phyloP scores from a whole-genome alignment of 2,888 invertebrate genomes.

The Latrodectus hesperus region DNA sequence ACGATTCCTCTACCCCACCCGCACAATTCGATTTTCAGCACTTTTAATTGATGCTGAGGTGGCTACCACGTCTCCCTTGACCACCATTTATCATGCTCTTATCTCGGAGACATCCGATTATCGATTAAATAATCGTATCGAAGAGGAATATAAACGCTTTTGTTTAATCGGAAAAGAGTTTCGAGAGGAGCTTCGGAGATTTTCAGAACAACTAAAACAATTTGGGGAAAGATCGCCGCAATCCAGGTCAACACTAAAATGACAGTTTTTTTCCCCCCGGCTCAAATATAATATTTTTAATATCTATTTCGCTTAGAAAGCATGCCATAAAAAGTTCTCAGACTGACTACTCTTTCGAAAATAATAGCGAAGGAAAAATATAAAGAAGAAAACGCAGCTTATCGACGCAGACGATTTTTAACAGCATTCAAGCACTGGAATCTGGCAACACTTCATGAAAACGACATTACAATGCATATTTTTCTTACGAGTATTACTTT shows the following conservation, averaged over 20 bases:
- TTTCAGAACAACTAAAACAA: neutral
- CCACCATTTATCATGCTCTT: conserved; percentile 61
- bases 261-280: too few species aligned
- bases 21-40: conserved; percentile 67
- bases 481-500: neutral
- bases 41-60: conserved; percentile 67
- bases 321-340: neutral
- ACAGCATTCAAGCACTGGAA: too few species aligned
- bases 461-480: neutral
- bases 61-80: conserved; percentile 45
- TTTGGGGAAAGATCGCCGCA: conserved; percentile 3
- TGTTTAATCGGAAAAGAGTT: conserved; percentile 50
- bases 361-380: too few species aligned
- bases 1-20: neutral
- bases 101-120: conserved; percentile 63
- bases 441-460: too few species aligned
- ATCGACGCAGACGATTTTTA: too few species aligned
- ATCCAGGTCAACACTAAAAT: neutral
- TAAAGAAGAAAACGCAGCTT: too few species aligned
- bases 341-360: neutral
- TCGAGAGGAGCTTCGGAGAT: neutral
- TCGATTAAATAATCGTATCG: conserved; percentile 69
- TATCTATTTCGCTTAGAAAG: too few species aligned
- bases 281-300: too few species aligned
- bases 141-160: conserved; percentile 44